Percentiles rank a stretch among this genome's conserved stretches.
Conservation (phyloP, 1,140 invertebrate genomes). For the Phortica variegata region DNA sequence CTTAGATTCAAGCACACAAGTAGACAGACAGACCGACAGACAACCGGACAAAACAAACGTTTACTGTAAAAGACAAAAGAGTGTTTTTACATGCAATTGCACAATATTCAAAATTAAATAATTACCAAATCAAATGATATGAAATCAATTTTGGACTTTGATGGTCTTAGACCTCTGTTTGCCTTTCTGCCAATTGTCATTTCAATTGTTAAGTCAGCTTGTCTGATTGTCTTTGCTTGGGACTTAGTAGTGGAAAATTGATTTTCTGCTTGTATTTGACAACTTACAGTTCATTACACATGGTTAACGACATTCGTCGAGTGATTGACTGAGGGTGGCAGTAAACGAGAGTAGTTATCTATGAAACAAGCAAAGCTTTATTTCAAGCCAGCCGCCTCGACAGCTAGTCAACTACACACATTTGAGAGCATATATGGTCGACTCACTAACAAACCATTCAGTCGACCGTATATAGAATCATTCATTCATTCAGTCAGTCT, state of each 20-base stretch:
- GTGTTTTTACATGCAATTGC: constrained; percentile 16
- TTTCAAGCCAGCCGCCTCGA: background rate
- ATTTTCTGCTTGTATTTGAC: constrained; percentile 30
- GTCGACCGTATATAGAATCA: constrained; percentile 4
- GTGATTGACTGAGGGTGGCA: background rate
- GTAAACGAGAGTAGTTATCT: background rate
- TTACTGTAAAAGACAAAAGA: constrained; percentile 1
- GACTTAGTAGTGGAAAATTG: constrained; percentile 19
- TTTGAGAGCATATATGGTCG: too few species aligned
- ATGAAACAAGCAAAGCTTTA: background rate
- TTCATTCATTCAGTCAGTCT: constrained; percentile 25
- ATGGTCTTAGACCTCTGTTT: background rate
- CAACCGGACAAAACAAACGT: constrained; percentile 20
- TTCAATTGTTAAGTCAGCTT: constrained; percentile 4
- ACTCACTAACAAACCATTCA: background rate
- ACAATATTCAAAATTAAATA: constrained; percentile 23
- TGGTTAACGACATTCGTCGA: constrained; percentile 14
- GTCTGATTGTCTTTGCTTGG: constrained; percentile 2
- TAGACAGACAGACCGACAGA: background rate
- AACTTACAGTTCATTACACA: constrained; percentile 38
- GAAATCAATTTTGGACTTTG: constrained; percentile 12
- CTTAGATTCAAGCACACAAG: constrained; percentile 12
- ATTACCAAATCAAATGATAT: constrained; percentile 13
- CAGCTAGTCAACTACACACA: background rate
- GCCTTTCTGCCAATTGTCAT: background rate